Base-by-base conservation (phyloP, 2,888 invertebrate species). In the Latheticus oryzae region DNA sequence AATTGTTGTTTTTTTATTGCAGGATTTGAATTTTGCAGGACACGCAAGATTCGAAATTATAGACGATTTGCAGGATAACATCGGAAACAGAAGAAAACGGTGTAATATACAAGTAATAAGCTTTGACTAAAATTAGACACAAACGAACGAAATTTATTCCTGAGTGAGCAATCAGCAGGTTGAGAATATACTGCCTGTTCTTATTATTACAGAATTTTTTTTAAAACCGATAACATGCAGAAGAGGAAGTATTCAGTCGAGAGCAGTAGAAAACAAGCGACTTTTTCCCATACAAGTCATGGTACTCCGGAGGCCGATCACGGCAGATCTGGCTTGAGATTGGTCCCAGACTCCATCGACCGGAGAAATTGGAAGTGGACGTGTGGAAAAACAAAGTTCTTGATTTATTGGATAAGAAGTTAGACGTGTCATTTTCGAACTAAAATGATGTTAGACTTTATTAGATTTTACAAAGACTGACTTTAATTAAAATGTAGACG, bases 341-440 rank as follows among this genome's bases (percentile, higher is more conserved):
- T 72, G 71, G 68, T 59, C 70, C 65, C 66, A 65, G 68, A 68
- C 68, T 68, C 69, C 70, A 72, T 70, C 69, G 69, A 69, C 67
- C 16, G 70, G 65, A 66, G 68, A 71, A 71, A 73, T 72, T 72
- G 72, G 70, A 72, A 70, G 65, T 69, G 69, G 73, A 71, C 75
- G 73, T 73, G 75, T 72, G 72, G 75, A 73, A 74, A 75, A 75
- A 74, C 72, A 69, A 70, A 70, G 69, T 67, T 59, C 66, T 64
- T 68, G 69, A 69, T 72, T 72, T 70, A 69, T 70, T 67, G 68
- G 67, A 64, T 63, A 62, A 65, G 66, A 61, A 64, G 61, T 61
- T 66, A 54, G 62, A 62, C 55, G 62, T 69, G 71, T 69, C 71
- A 69, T 68, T 68, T 70, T 65, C 58, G 60, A 66, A 63, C 66